These are phyloP conservation scores for Lutjanus campechanus DNA, from an alignment of 2,797 vertebrate species.

Conservation along the genomic window DNA sequence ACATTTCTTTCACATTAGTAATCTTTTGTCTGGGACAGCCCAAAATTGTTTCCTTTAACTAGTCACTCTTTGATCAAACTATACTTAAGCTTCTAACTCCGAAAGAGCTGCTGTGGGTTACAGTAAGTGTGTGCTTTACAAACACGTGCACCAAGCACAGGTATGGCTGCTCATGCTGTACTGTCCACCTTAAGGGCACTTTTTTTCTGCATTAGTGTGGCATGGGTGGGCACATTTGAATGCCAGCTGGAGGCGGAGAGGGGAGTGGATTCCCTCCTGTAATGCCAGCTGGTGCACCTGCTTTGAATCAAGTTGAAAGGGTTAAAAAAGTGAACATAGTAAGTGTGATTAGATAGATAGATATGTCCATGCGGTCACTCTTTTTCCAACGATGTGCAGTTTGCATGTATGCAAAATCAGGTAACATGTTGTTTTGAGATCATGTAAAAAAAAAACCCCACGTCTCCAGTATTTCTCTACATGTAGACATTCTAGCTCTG, in stretches of 20 bases:
- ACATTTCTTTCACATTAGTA: no score
- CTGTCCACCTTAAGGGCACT: conserved; percentile 5
- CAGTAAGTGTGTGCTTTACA: background rate
- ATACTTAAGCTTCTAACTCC: background rate
- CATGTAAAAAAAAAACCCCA: background rate
- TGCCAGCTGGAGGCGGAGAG: conserved; percentile 68
- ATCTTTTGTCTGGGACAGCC: no score
- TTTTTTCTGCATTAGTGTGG: conserved; percentile 40
- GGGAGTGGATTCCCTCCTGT: conserved; percentile 57
- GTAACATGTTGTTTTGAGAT: background rate
- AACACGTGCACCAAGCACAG: background rate
- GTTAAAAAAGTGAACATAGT: conserved; percentile 40
- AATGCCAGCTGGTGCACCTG: conserved; percentile 73
- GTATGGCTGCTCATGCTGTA: background rate
- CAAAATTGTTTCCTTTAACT: background rate
- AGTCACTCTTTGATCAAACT: background rate
- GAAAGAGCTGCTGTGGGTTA: background rate
- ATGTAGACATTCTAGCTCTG: background rate
- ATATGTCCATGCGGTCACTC: background rate
- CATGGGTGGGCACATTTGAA: conserved; percentile 42
- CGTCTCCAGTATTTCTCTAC: background rate
- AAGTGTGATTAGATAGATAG: no score
- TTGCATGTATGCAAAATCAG: background rate
- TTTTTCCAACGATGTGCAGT: background rate
- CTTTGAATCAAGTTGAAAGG: conserved; percentile 41